A percentile compares a stretch with the other conserved stretches of the same genome.
These are phyloP conservation scores for Apis cerana DNA, from an alignment of 1,140 invertebrate species.

Conservation along the genomic window DNA sequence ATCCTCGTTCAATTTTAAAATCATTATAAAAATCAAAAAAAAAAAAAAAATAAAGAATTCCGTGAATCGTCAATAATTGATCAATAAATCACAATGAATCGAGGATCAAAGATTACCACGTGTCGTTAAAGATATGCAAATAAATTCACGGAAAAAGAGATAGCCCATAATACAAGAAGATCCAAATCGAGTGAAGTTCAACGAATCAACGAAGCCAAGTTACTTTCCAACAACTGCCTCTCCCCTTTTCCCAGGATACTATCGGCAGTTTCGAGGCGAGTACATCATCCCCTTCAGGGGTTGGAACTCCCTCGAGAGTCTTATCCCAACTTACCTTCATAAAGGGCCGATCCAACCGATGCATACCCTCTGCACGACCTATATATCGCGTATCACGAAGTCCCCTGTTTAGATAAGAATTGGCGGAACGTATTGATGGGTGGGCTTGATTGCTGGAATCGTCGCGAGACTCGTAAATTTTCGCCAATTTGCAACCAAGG, in stretches of 20 bases:
- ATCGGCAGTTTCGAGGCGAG: conserved; percentile 68
- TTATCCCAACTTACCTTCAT: conserved; percentile 68
- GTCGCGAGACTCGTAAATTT: conserved; percentile 50
- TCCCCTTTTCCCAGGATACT: conserved; percentile 56
- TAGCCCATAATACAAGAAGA: background rate
- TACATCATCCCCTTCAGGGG: conserved; percentile 64
- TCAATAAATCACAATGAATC: background rate
- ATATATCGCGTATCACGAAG: conserved; percentile 29
- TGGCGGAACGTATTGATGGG: conserved; percentile 22
- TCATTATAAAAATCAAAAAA: too few relatives aligned
- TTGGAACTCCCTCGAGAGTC: conserved; percentile 57
- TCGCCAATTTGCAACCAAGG: conserved; percentile 35
- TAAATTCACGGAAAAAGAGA: background rate
- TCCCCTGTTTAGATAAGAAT: conserved; percentile 54
- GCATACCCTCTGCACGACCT: conserved; percentile 30
- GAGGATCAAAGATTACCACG: background rate
- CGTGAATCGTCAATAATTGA: background rate
- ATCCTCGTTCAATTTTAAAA: too few relatives aligned
- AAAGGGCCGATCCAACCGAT: conserved; percentile 46
- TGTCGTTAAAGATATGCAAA: background rate
- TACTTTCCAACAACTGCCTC: conserved; percentile 43
- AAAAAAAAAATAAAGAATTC: too few relatives aligned
- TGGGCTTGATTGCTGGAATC: conserved; percentile 35
- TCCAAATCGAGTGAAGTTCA: background rate
- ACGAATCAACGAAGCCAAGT: background rate